Conservation (phyloP, 2,113 vertebrate species). For the Delphinus delphis region DNA sequence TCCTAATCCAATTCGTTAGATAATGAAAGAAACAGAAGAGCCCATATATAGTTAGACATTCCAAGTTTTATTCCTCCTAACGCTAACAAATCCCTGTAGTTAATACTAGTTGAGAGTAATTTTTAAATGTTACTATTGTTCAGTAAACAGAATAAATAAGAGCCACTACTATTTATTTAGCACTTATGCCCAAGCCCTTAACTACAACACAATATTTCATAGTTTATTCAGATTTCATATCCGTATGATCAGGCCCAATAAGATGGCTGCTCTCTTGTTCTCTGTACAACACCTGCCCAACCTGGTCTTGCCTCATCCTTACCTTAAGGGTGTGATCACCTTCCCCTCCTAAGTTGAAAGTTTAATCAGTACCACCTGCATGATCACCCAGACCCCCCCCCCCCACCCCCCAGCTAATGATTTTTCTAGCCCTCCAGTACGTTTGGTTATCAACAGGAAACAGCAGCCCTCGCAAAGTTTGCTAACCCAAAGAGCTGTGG, state of each 20-base stretch:
- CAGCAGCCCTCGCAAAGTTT: background rate
- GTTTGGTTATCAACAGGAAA: background rate
- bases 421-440: background rate
- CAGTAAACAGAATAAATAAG: constrained; percentile 22
- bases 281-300: background rate
- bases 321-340: background rate
- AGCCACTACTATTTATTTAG: background rate
- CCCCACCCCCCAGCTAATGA: background rate
- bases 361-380: background rate
- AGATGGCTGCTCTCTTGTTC: background rate
- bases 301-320: background rate
- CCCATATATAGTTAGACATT: background rate
- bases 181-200: background rate
- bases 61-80: background rate
- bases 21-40: background rate
- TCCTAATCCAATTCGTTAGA: background rate
- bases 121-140: constrained; percentile 1
- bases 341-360: background rate
- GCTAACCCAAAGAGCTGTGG: background rate
- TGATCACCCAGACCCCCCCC: background rate
- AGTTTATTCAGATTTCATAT: background rate
- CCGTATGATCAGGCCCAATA: background rate
- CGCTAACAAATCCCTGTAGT: background rate
- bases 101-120: background rate
- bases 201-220: background rate